phyloP scores from a whole-genome alignment of 2,797 vertebrate species.

The Spinus pinus region DNA sequence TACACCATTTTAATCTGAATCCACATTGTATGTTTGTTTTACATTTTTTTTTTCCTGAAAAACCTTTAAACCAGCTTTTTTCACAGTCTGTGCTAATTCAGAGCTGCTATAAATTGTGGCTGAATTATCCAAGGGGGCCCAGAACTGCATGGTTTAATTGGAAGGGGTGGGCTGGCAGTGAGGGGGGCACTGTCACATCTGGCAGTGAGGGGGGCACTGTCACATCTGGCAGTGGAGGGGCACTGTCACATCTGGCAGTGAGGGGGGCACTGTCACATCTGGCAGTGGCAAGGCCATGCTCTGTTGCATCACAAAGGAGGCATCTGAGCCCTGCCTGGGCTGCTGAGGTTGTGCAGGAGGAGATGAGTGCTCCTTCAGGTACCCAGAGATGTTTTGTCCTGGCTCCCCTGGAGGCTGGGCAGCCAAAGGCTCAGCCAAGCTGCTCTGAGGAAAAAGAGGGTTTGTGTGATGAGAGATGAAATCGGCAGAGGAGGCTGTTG shows the following conservation, averaged over 20 bases:
- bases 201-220: not conserved
- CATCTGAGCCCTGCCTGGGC: not conserved
- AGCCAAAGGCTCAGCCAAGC: rapidly evolving
- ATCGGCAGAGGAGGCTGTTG: not conserved
- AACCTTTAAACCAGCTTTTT: not conserved
- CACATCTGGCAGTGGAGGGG: too few relatives aligned
- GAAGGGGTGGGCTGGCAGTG: not conserved
- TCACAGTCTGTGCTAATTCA: not conserved
- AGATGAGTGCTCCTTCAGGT: not conserved
- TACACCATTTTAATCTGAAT: slow-evolving; percentile 61
- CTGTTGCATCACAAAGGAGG: not conserved
- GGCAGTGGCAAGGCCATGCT: rapidly evolving
- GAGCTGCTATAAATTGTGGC: not conserved
- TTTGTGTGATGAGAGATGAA: not conserved
- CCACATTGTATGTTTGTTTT: not conserved
- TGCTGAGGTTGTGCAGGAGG: rapidly evolving
- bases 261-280: not conserved
- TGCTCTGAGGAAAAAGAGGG: not conserved
- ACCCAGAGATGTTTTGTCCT: not conserved
- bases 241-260: too few relatives aligned
- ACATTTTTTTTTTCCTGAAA: not conserved
- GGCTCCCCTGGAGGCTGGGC: rapidly evolving
- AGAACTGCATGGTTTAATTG: not conserved
- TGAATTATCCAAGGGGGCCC: not conserved
- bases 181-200: not conserved